These are phyloP conservation scores for Pollenia griseotomentosa DNA, from an alignment of 2,888 invertebrate genomes.

Conservation along the genomic window DNA sequence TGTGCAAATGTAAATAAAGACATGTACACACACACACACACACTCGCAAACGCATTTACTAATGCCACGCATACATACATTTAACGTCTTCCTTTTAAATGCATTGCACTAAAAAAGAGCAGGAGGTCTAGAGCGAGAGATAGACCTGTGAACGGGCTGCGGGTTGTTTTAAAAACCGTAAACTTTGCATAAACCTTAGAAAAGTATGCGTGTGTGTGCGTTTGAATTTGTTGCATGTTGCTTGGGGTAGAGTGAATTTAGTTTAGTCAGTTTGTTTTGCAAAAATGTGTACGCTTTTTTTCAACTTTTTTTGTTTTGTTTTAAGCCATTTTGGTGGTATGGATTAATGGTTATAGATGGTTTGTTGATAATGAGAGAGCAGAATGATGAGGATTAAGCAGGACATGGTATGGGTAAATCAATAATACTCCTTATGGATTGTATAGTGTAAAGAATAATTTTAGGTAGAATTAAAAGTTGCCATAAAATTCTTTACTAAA, in stretches of 20 bases:
- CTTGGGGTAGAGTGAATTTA: slow-evolving; percentile 41
- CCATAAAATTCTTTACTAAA: neutral
- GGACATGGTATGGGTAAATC: slow-evolving; percentile 55
- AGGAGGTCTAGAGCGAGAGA: slow-evolving; percentile 15
- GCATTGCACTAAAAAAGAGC: neutral
- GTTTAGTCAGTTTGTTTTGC: slow-evolving; percentile 63
- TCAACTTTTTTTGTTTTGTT: slow-evolving; percentile 36
- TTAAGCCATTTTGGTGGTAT: slow-evolving; percentile 66
- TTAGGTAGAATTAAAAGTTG: neutral
- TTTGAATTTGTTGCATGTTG: slow-evolving; percentile 38
- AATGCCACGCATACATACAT: slow-evolving; percentile 1
- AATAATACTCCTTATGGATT: slow-evolving; percentile 37
- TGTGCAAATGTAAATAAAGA: slow-evolving; percentile 34
- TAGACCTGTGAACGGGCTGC: slow-evolving; percentile 13
- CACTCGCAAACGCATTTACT: no score
- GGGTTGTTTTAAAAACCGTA: slow-evolving; percentile 11
- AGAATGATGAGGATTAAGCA: slow-evolving; percentile 55
- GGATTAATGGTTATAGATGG: slow-evolving; percentile 69
- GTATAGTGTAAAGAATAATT: neutral
- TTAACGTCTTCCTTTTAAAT: slow-evolving; percentile 30
- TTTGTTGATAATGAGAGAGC: slow-evolving; percentile 44
- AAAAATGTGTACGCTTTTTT: slow-evolving; percentile 4
- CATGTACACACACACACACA: neutral
- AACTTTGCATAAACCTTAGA: slow-evolving; percentile 51
- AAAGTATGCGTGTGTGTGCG: slow-evolving; percentile 20